Evolutionary conservation across 2,113 vertebrate species (phyloP).

Genomic region (Actenoides lindsayi): DNA sequence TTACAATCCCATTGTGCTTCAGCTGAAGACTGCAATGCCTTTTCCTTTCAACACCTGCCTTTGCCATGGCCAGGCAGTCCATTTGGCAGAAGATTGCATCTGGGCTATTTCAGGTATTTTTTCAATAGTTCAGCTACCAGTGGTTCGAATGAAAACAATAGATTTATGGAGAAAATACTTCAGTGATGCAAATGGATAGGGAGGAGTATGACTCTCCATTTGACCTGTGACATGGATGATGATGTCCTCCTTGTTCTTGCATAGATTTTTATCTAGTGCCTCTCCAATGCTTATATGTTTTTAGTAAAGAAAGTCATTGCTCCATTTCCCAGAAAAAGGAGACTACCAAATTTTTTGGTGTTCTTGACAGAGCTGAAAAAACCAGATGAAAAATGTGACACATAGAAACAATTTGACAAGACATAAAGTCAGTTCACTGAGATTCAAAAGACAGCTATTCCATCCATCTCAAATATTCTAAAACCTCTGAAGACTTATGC

Average conservation of each 20-base stretch:
- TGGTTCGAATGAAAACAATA: background rate
- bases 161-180: conserved; percentile 7
- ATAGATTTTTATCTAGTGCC: background rate
- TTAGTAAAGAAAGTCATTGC: background rate
- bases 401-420: background rate
- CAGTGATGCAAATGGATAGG: background rate
- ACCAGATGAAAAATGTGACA: background rate
- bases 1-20: background rate
- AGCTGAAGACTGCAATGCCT: background rate
- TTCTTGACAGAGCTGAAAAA: background rate
- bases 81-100: background rate
- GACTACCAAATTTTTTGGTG: background rate
- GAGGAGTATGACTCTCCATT: background rate
- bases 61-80: background rate
- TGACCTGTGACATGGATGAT: background rate
- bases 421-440: background rate
- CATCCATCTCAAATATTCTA: background rate
- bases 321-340: background rate
- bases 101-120: background rate
- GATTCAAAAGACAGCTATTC: background rate
- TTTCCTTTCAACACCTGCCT: background rate
- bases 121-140: background rate
- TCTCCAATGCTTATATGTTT: background rate
- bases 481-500: background rate
- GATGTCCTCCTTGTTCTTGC: background rate